Evolutionary conservation across 2,888 invertebrate species (phyloP), one percentile per base, ranked within the genome.

Genomic region (Pedicia rivosa): DNA sequence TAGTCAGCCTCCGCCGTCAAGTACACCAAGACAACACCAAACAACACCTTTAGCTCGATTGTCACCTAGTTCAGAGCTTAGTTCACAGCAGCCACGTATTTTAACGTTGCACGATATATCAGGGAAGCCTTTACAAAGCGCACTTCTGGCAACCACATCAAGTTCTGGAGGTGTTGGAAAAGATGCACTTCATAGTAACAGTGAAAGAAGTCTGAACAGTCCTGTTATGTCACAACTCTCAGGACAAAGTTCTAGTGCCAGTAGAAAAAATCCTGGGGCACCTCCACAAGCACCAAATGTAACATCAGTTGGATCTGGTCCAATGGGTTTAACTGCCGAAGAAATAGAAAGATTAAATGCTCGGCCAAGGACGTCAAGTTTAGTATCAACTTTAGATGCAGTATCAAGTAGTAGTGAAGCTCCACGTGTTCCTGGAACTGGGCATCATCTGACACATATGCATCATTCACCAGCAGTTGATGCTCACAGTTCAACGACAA

Each of bases 51-150:
- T 92, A 31, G 91, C 91, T 3, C 67, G 91, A 42, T 64, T 91
- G 16, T 90, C 90, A 46, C 91, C 91, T 1, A 90, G 90, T 52
- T 88, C 88, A 49, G 91, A 91, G 58, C 63, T 91, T 44, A 90
- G 90, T 47, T 77, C 81, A 8, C 90, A 90, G 54, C 88, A 88
- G 50, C 90, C 91, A 1, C 67, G 91, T 45, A 92, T 92, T 50
- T 64, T 91, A n/a, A 91, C 91, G 1, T 64, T 91, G 24, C 86
- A 90, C 57, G 91, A 91, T 54, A 88, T 91, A 52, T 90, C 90
- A 43, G 91, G 91, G 2, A 90, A 90, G 53, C 90, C 90, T 0
- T 59, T 90, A 34, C 90, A 90, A 55, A 86, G 82, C 48, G 90
- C 90, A 0, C 64, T 91, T 10, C 61, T 91, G 40, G 90, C 88